Evolutionary conservation across 2,113 vertebrate genomes (phyloP), one percentile per base, ranked within the genome.

Genomic region (Hystrix brachyura): DNA sequence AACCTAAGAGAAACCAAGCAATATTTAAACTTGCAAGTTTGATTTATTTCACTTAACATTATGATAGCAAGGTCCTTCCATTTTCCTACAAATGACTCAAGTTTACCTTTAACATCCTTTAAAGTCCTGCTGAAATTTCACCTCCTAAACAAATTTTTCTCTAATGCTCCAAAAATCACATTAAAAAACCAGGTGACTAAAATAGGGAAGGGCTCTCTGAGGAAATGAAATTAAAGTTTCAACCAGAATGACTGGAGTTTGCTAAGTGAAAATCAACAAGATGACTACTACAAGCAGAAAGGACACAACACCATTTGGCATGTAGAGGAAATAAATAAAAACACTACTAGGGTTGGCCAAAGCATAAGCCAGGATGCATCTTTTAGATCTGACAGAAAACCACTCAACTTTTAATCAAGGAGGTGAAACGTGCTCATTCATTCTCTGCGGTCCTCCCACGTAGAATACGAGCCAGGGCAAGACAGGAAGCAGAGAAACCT

Each of bases 211-310:
- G 14, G 17, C 1, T 74, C 27, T 76, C 32, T 81, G 55, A 78
- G 17, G 48, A 90, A 90, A 74, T 81, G 12, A 92, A 65, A 95
- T 62, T 3, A 83, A 89, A 95, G 69, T 15, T 87, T 23, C 78
- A 82, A 57, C 76, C 55, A 65, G 62, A 87, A 87, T 21, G 27
- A 67, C 18, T 74, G 32, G 46, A 80, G 25, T 1, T 29, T 25
- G 55, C 13, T 38, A 43, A 62, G 29, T 62, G 19, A 92, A 80
- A 76, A 80, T 21, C 13, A 9, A 19, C 48, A 83, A 86, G 81
- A 59, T 15, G 5, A 29, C 19, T 15, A 10, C 25, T 53, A 23
- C 13, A 23, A 23, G 67, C 43, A 72, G 38, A 90, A 10, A 13
- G 72, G 34, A 83, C n/a, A 51, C 18, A 53, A 51, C 48, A 48